Base-by-base conservation (phyloP, 2,888 invertebrate species). In the Macaria liturata region DNA sequence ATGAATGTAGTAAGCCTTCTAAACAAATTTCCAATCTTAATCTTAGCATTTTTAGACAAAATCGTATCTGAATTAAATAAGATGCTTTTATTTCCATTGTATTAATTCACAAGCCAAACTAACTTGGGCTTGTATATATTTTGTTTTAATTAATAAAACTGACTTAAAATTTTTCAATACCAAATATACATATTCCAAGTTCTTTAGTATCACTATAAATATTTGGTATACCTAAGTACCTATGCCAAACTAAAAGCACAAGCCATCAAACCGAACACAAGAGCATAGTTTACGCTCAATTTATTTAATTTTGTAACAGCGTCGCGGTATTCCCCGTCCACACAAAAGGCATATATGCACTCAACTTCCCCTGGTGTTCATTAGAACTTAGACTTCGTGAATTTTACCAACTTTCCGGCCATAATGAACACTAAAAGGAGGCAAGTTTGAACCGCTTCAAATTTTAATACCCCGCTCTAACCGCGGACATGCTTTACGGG, bases 351-450 rank as follows among this genome's bases (percentile, higher is more conserved):
- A 69, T 66, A 68, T 71, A 66, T 70, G 69, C 63, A 74, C 63
- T 73, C 75, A 90, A 91, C 88, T 89, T 88, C 66, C 61, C 77
- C 80, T 79, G 83, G 83, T 85, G 89, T 89, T 91, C 91, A 88
- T 90, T 91, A 91, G 89, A 90, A 90, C 83, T 90, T 89, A 83
- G 82, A 85, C 88, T 86, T 86, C 80, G 83, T 89, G 90, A 88
- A 88, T 88, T 89, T 90, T 83, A 78, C 76, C 82, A 90, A 90
- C 90, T 91, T 88, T 86, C 83, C 83, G 56, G 77, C 81, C 62
- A 84, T 91, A 89, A 91, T 89, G 89, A 91, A 89, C 88, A 89
- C 86, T 89, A 89, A 89, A 87, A 88, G 89, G 85, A 86, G 85
- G 78, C 76, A 89, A 91, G 87, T 89, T 89, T 82, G 78, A 85